Conservation (phyloP, 2,113 vertebrate species). For the Anhinga anhinga region DNA sequence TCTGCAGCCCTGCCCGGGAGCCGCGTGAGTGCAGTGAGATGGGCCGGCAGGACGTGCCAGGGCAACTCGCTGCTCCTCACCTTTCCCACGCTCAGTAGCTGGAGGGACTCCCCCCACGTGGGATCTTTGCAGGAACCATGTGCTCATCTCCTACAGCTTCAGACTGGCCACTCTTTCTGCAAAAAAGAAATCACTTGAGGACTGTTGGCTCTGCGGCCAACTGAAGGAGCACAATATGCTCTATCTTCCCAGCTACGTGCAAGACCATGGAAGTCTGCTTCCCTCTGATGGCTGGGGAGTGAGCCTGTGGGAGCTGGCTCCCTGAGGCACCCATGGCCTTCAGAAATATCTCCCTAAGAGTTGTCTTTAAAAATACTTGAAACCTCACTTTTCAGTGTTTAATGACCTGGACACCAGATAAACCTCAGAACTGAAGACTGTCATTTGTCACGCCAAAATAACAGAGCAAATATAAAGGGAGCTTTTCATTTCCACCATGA, state of each 20-base stretch:
- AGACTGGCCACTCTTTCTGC: not conserved
- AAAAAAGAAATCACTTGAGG: not conserved
- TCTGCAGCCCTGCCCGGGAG: not conserved
- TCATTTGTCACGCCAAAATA: not conserved
- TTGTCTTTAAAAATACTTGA: not conserved
- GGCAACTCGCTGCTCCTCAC: not conserved
- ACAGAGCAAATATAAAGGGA: not conserved
- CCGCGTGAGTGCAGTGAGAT: accelerated
- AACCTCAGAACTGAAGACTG: not conserved
- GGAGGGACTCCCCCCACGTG: not conserved
- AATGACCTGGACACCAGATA: not conserved
- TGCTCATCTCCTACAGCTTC: not conserved
- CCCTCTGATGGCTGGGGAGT: not conserved
- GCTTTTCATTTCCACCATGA: not conserved
- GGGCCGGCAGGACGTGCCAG: accelerated
- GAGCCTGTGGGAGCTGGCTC: not conserved
- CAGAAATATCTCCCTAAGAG: not conserved
- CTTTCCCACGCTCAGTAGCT: accelerated
- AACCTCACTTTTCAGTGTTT: not conserved
- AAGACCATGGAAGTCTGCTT: not conserved
- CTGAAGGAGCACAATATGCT: accelerated
- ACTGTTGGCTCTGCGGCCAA: not conserved
- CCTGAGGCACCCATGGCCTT: accelerated
- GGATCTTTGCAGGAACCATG: not conserved
- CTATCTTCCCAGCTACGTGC: not conserved